Evolutionary conservation across 1,140 invertebrate genomes (phyloP).

Genomic region (Uloborus diversus): DNA sequence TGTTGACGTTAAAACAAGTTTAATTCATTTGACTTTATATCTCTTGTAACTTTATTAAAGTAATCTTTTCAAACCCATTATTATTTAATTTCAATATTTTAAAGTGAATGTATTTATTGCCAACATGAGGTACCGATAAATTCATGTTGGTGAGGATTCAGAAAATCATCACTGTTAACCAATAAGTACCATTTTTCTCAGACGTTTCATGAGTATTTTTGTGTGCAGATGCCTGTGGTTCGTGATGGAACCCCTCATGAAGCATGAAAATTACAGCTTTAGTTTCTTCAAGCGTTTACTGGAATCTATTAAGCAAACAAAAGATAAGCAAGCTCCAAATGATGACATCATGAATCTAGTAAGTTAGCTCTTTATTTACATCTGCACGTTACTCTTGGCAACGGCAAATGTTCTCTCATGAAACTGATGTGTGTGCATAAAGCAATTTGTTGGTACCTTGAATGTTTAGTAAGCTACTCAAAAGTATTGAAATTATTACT

Average conservation of each 20-base stretch:
- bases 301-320: conserved; percentile 71
- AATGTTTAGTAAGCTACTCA: background rate
- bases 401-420: background rate
- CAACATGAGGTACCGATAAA: too few relatives aligned
- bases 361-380: background rate
- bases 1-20: too few relatives aligned
- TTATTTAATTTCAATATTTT: too few relatives aligned
- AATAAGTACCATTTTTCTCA: background rate
- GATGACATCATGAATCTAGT: conserved; percentile 52
- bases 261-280: conserved; percentile 94
- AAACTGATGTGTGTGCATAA: background rate
- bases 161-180: too few relatives aligned
- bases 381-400: too few relatives aligned
- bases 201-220: background rate
- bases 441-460: background rate
- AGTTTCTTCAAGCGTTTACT: conserved; percentile 93
- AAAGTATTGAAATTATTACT: too few relatives aligned
- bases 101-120: too few relatives aligned
- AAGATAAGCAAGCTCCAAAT: conserved; percentile 48
- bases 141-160: too few relatives aligned
- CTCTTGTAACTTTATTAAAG: too few relatives aligned
- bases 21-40: too few relatives aligned
- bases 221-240: conserved; percentile 84
- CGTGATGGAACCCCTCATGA: conserved; percentile 92
- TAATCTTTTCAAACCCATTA: too few relatives aligned